These are phyloP conservation scores for Hoplodrina ambigua DNA, from an alignment of 2,888 invertebrate species.

Conservation along the genomic window DNA sequence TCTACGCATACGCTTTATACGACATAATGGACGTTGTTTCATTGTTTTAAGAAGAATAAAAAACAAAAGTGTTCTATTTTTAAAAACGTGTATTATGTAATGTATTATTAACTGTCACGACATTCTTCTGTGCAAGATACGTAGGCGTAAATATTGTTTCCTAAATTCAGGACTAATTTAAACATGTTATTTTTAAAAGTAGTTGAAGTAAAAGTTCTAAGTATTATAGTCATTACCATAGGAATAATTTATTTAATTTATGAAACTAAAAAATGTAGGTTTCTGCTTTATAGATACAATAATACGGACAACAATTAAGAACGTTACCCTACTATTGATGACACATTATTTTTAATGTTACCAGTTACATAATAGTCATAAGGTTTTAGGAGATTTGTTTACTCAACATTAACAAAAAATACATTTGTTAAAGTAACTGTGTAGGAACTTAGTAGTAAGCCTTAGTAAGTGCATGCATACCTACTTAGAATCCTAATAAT, in stretches of 20 bases:
- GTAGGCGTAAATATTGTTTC: neutral
- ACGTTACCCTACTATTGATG: slow-evolving; percentile 17
- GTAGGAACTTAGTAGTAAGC: no score
- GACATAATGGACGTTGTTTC: slow-evolving; percentile 1
- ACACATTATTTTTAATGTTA: slow-evolving; percentile 9
- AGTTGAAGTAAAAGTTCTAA: neutral
- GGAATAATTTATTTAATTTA: no score
- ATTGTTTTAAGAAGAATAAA: slow-evolving; percentile 5
- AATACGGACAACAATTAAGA: neutral
- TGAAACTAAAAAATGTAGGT: no score
- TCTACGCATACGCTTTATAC: no score
- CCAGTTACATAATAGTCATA: neutral
- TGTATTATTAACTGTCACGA: neutral
- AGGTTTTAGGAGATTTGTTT: neutral
- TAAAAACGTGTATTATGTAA: neutral
- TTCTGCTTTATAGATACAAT: neutral
- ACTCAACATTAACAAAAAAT: neutral
- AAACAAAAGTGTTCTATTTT: neutral
- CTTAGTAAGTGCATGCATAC: neutral
- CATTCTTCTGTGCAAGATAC: neutral
- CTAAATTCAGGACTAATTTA: neutral
- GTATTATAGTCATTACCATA: no score
- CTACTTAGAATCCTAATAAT: neutral
- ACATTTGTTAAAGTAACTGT: no score
- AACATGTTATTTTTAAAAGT: neutral